Evolutionary conservation across 64 coral and sea anemone genomes (phyloP).

Genomic region (Platygyra sinensis): DNA sequence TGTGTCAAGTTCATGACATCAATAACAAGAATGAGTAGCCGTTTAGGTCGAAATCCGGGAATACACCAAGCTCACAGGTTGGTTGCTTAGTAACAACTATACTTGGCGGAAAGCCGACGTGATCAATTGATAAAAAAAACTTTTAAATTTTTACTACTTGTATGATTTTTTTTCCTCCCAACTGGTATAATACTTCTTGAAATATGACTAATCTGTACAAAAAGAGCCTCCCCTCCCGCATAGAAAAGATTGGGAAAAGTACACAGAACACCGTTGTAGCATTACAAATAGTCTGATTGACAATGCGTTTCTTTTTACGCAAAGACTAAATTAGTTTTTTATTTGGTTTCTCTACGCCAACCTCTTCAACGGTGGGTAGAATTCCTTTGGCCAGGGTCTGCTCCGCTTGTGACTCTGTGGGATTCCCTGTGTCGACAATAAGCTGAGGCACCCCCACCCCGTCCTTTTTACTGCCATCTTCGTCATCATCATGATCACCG

Average conservation of each 20-base stretch:
- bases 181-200: no score
- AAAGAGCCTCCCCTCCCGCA: no score
- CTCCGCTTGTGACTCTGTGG: conserved; percentile 62
- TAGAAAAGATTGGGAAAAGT: no score
- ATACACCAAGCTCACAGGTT: neutral
- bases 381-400: conserved; percentile 63
- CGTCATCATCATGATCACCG: conserved; percentile 84
- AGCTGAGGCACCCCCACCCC: conserved; percentile 88
- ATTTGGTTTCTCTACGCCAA: neutral
- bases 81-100: neutral
- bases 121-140: no score
- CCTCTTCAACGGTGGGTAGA: conserved; percentile 82
- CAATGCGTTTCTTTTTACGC: no score
- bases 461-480: conserved; percentile 79
- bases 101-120: no score
- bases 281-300: no score
- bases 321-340: neutral
- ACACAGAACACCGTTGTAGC: no score
- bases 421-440: conserved; percentile 71
- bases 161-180: neutral
- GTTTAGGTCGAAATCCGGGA: neutral
- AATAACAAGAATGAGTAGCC: neutral
- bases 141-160: no score
- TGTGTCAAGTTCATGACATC: neutral
- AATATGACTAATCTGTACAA: no score